These are phyloP conservation scores for Ptychodera flava DNA, from an alignment of 35 echinoderm and acorn worm genomes.

Conservation along the genomic window DNA sequence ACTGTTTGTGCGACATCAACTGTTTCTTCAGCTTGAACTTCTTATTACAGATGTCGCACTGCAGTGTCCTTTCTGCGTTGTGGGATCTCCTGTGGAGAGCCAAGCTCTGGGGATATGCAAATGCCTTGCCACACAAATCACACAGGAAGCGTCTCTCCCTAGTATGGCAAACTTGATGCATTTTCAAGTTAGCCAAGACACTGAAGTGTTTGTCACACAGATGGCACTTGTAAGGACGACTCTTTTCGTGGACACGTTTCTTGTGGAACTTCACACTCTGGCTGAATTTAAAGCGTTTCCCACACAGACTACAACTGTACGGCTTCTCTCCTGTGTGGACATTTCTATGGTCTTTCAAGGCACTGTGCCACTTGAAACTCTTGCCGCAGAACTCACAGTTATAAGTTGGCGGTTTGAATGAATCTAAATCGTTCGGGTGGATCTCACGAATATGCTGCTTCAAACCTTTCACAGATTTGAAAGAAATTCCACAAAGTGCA, in stretches of 20 bases:
- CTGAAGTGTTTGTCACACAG: neutral
- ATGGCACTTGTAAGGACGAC: neutral
- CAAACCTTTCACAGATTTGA: neutral
- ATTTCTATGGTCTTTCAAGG: constrained; percentile 3
- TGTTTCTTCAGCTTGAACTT: neutral
- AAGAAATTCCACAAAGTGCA: neutral
- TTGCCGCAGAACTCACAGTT: constrained; percentile 14
- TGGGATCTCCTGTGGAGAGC: neutral
- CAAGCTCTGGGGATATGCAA: neutral
- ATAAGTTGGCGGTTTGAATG: neutral
- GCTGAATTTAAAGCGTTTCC: neutral
- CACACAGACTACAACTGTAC: constrained; percentile 26
- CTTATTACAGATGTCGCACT: neutral
- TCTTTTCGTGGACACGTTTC: neutral
- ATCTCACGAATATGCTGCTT: neutral
- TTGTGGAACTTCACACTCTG: neutral
- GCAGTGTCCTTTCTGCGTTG: neutral
- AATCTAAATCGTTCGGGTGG: neutral
- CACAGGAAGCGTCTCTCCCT: neutral
- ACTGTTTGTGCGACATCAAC: neutral
- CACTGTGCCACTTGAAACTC: constrained; percentile 6
- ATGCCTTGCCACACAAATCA: neutral
- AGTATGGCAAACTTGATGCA: neutral
- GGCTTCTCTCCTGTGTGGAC: constrained; percentile 36
- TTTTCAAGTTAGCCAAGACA: neutral